Base-by-base conservation (phyloP, 2,113 vertebrate genomes). In the Semnopithecus entellus region DNA sequence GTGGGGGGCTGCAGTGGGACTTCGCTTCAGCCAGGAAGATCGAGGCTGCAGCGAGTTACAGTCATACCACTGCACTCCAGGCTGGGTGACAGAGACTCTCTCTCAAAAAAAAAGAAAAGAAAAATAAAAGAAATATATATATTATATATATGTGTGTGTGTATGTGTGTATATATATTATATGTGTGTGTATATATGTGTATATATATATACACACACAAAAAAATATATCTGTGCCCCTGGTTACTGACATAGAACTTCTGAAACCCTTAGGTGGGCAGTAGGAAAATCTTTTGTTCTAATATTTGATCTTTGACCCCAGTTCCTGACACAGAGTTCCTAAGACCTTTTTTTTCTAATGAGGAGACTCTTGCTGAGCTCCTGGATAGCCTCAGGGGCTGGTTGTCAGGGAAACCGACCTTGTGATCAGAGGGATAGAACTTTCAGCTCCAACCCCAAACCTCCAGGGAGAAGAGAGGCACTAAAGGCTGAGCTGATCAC, bases 121-220 rank as follows among this genome's bases (percentile, higher is more conserved):
- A 59, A 61, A 61, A 6, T 1, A 27, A 61, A 61, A 61, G 4
- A 61, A 27, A 61, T 27, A 61, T 27, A 61, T 12, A 27, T 73
- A 73, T 73, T 61, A 27, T 73, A 73, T 13, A n/a, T 38, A 73
- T 64, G 12, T 64, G 27, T 30, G 61, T 59, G 22, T 59, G 8
- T 57, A 10, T 64, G 11, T 27, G 27, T 66, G 13, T 66, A 0
- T 55, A 18, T 55, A 55, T 18, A 52, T 52, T 52, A 17, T 52
- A 18, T 55, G 14, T 68, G 32, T 68, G 6, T n/a, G 6, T 68
- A 0, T 17, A 18, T 52, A 52, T 52, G 1, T 52, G 14, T 50
- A 1, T 52, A 17, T 50, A 50, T 50, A 14, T 5, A 52, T 5
- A 52, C 16, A 52, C 1, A 48, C 48, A 48, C 11, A 48, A 0